Evolutionary conservation across 1,140 invertebrate genomes (phyloP), one percentile per base, ranked within the genome.

Genomic region (Orchesella cincta): DNA sequence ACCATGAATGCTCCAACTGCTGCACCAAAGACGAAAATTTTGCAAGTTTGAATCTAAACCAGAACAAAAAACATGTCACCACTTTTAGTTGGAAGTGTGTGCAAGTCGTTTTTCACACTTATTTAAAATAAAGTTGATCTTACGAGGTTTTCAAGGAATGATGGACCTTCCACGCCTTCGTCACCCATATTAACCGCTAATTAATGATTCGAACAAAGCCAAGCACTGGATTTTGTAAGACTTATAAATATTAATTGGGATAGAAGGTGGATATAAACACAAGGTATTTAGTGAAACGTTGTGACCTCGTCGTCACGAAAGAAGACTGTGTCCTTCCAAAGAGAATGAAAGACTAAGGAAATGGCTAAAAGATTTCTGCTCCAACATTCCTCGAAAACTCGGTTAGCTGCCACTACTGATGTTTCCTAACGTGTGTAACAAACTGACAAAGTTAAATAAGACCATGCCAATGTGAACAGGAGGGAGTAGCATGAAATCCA

Each of bases 21-120:
- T 29, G 62, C 62, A 3, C 62, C 62, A 12, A 23, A 3, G 31
- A 67, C n/a, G 23, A 67, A 67, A 5, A 67, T 67, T 67, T 67
- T 67, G 62, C 62, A 67, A 26, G 62, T 67, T 67, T 67, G 62
- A 67, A 67, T 33, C 62, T 67, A 67, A 67, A 67, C 20, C n/a
- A 26, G 54, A 16, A 67, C n/a, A 67, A 67, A 29, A 67, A 28
- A 62, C 23, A 62, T 62, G 23, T 5, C 52, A 31, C 3, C 62
- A 31, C 14, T 67, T 67, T 31, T 67, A 5, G 5, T 31, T 31
- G 2, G 33, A 67, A 33, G 26, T 33, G 8, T 31, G 5, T 67
- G 23, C 23, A n/a, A n/a, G 26, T 67, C 1, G 1, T 67, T 23
- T 33, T 33, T 33, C 28, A 67, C 14, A 57, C 12, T 18, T 57